These are phyloP conservation scores for Steinernema khuongi DNA, from an alignment of 1,140 invertebrate species.

Conservation along the genomic window DNA sequence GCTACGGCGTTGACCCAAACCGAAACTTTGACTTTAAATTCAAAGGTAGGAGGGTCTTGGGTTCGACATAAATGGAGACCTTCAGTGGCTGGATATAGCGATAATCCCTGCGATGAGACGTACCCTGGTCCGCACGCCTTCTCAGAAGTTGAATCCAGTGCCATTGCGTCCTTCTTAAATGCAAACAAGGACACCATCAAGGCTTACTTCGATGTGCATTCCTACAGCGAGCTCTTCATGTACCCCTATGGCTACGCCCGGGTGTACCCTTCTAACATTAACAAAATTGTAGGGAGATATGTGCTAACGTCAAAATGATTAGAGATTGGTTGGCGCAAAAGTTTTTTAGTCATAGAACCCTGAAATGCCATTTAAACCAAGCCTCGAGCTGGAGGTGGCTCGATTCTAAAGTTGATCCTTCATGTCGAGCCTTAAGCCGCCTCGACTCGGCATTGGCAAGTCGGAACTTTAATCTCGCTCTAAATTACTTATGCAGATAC, in stretches of 20 bases:
- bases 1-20: constrained; percentile 37
- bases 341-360: no score
- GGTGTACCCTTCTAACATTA: constrained; percentile 25
- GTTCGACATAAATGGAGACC: background rate
- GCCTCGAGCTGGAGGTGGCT: no score
- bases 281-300: constrained; percentile 19
- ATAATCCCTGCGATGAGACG: constrained; percentile 25
- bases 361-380: no score
- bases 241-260: constrained; percentile 28
- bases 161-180: constrained; percentile 21
- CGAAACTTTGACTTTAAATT: constrained; percentile 36
- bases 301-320: background rate
- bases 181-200: background rate
- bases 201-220: constrained; percentile 32
- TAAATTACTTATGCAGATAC: no score
- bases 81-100: constrained; percentile 14
- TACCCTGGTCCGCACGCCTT: constrained; percentile 29
- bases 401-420: no score
- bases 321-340: background rate
- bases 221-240: constrained; percentile 35
- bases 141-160: constrained; percentile 24
- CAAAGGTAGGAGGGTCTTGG: background rate
- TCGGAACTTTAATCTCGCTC: no score
- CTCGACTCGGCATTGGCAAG: no score
- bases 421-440: no score